Percentiles rank a stretch among this genome's conserved stretches.
These are phyloP conservation scores for Tympanoctomys barrerae DNA, from an alignment of 2,797 vertebrate genomes.

Conservation along the genomic window DNA sequence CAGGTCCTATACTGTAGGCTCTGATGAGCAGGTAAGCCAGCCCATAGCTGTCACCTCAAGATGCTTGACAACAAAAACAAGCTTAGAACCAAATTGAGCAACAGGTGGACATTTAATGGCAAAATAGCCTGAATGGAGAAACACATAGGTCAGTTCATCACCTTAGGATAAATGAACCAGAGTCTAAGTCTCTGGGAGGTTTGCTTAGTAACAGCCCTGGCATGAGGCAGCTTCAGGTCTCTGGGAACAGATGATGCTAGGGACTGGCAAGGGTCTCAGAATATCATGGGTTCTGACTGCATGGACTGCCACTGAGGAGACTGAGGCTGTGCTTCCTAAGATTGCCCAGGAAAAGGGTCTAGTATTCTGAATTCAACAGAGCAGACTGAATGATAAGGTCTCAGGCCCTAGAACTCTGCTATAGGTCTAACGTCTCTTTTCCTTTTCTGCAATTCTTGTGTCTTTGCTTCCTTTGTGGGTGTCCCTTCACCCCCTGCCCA, in stretches of 20 bases:
- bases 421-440: background rate
- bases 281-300: background rate
- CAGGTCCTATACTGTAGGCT: background rate
- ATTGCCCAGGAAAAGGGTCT: background rate
- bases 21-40: background rate
- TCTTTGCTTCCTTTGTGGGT: background rate
- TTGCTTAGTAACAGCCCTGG: background rate
- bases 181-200: background rate
- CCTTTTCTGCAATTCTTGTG: accelerated
- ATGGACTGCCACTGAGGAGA: background rate
- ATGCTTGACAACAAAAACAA: background rate
- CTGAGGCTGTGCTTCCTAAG: background rate
- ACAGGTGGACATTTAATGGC: background rate
- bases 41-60: background rate
- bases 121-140: background rate
- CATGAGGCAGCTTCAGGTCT: background rate
- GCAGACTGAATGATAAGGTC: accelerated
- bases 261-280: too few relatives aligned
- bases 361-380: background rate
- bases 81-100: background rate
- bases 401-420: background rate
- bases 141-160: background rate
- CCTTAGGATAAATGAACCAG: background rate
- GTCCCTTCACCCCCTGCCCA: accelerated
- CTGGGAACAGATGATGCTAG: background rate